phyloP scores from a whole-genome alignment of 2,888 invertebrate genomes.

The Tetheella fluctuosa region DNA sequence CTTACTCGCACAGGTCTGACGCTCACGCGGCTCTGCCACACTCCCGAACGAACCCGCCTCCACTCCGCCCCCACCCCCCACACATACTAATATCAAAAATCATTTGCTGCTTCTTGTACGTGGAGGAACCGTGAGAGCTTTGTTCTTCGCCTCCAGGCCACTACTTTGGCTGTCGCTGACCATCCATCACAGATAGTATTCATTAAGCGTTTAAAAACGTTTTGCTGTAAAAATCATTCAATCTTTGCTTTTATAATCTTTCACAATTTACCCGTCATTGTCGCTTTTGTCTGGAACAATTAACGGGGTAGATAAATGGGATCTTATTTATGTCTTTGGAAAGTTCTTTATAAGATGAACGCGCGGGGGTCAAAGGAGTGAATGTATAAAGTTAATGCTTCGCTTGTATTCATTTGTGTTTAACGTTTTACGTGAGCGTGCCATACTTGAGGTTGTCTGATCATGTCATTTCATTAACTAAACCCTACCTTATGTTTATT shows the following conservation, averaged over 20 bases:
- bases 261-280: background rate
- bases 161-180: background rate
- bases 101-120: slow-evolving; percentile 8
- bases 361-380: slow-evolving; percentile 49
- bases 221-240: background rate
- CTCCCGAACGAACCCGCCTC: slow-evolving; percentile 41
- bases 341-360: background rate
- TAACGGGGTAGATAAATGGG: background rate
- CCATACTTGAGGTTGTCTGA: slow-evolving; percentile 57
- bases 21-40: slow-evolving; percentile 70
- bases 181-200: background rate
- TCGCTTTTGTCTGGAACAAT: background rate
- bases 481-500: slow-evolving; percentile 28
- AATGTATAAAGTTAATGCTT: slow-evolving; percentile 61
- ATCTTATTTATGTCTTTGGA: background rate
- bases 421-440: slow-evolving; percentile 74
- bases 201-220: background rate
- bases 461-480: slow-evolving; percentile 32
- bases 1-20: slow-evolving; percentile 84
- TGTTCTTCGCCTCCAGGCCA: background rate
- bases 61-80: slow-evolving; percentile 17
- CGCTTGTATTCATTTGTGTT: slow-evolving; percentile 63
- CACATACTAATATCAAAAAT: slow-evolving; percentile 13
- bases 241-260: background rate
- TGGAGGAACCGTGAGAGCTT: slow-evolving; percentile 9